Evolutionary conservation across 2,113 vertebrate genomes (phyloP).

Genomic region (Leptocoma aspasia): DNA sequence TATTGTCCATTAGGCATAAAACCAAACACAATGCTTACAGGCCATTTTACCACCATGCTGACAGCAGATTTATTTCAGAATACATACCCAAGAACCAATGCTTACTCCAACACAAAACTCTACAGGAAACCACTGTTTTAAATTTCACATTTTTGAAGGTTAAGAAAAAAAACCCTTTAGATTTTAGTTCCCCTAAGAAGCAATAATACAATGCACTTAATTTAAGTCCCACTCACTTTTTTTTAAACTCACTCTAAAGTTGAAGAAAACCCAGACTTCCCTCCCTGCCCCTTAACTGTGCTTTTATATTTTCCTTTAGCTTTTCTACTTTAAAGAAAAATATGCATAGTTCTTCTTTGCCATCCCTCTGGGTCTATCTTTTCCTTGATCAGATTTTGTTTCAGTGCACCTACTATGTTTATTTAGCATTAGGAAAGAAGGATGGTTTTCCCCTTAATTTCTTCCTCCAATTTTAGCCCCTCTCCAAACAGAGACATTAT

Average conservation of each 20-base stretch:
- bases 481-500: not conserved
- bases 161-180: not conserved
- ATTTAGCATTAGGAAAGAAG: not conserved
- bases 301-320: not conserved
- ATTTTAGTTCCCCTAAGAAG: not conserved
- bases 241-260: not conserved
- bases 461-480: not conserved
- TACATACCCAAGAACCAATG: not conserved
- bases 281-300: not conserved
- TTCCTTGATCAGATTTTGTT: not conserved
- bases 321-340: not conserved
- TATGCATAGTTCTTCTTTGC: not conserved
- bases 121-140: not conserved
- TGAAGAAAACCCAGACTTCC: not conserved
- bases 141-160: not conserved
- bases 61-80: not conserved
- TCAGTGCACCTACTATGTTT: not conserved
- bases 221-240: not conserved
- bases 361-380: not conserved
- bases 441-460: not conserved
- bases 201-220: not conserved
- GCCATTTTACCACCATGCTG: not conserved
- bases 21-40: not conserved
- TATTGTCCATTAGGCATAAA: conserved; percentile 3
- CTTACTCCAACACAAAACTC: not conserved